Evolutionary conservation across 2,797 vertebrate genomes (phyloP), one percentile per base, ranked within the genome.

Genomic region (Cossypha polioptera): DNA sequence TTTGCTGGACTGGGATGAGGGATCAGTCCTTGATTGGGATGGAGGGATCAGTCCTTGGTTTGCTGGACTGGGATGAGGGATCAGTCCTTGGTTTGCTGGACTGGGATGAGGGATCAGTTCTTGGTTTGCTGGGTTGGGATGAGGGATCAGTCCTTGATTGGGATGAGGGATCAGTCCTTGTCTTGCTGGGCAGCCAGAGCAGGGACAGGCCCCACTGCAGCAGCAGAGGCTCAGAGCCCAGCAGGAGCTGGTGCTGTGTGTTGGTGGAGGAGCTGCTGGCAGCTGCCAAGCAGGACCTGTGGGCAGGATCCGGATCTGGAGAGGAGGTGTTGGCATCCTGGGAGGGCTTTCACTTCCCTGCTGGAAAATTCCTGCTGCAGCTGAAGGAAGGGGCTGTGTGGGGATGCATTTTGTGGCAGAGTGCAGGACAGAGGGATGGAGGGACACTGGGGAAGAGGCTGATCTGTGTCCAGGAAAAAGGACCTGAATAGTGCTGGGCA

Each of bases 251-350:
- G 42, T 45, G 43, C 20, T 1, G 38, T 50, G 72, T 3, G 9
- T 65, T 53, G 90, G 91, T 35, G 66, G 72, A 59, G 47, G 33
- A 74, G 81, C 19, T 66, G 65, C 82, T 74, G 72, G 11, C 36
- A 85, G 86, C 85, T 80, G 55, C 85, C 40, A 28, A 33, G 43
- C 53, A 7, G n/a, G 13, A 0, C 16, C 3, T 3, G 69, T 88
- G 69, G 88, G 94, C 90, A 94, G 93, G 36, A 57, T 31, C 28
- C 16, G 7, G 85, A 62, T 61, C 62, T 13, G 66, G 82, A 88
- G 76, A 2, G 20, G 94, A 55, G 90, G 57, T 57, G 88, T 33
- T 48, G 43, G 57, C 40, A 61, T 59, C 83, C 73, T 57, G 83
- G 61, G 61, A 90, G 79, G 73, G 58, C 21, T 15, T 38, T 5